Percentiles rank a stretch among this genome's conserved stretches.
These are phyloP conservation scores for Heteromyza rotundicornis DNA, from an alignment of 2,888 invertebrate species.

Conservation along the genomic window DNA sequence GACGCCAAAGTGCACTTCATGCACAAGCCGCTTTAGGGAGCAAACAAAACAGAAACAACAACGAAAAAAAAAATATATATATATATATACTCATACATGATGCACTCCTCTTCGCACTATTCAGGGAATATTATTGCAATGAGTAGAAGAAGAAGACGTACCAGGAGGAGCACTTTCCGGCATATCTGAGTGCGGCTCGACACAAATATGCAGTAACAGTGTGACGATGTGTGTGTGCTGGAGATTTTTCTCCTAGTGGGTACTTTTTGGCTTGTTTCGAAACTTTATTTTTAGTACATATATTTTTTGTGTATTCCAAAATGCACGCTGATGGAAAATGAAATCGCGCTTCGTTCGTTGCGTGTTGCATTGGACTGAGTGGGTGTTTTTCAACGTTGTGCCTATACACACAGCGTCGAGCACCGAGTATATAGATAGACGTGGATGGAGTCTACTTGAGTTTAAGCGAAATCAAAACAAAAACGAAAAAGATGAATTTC, in stretches of 20 bases:
- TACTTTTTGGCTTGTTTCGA: not conserved
- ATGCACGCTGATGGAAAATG: not conserved
- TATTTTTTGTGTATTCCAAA: not conserved
- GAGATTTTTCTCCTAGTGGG: not conserved
- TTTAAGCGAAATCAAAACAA: slow-evolving; percentile 12
- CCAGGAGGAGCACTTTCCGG: no score
- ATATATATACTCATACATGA: not conserved
- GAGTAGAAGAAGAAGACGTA: not conserved
- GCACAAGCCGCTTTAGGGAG: slow-evolving; percentile 25
- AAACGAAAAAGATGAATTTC: slow-evolving; percentile 6
- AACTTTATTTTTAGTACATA: not conserved
- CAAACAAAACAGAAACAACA: no score
- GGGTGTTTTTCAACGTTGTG: not conserved
- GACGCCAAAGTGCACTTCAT: slow-evolving; percentile 30
- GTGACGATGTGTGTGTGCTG: not conserved
- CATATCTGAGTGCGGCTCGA: not conserved
- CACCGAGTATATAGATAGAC: no score
- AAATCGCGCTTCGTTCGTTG: not conserved
- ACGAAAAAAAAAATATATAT: slow-evolving; percentile 2
- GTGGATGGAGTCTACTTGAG: not conserved
- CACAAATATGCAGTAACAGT: not conserved
- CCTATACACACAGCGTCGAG: no score
- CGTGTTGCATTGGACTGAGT: not conserved
- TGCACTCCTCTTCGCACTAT: not conserved
- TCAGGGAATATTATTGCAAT: not conserved